Conservation (phyloP, 2,888 invertebrate genomes). For the Cerastis rubricosa region DNA sequence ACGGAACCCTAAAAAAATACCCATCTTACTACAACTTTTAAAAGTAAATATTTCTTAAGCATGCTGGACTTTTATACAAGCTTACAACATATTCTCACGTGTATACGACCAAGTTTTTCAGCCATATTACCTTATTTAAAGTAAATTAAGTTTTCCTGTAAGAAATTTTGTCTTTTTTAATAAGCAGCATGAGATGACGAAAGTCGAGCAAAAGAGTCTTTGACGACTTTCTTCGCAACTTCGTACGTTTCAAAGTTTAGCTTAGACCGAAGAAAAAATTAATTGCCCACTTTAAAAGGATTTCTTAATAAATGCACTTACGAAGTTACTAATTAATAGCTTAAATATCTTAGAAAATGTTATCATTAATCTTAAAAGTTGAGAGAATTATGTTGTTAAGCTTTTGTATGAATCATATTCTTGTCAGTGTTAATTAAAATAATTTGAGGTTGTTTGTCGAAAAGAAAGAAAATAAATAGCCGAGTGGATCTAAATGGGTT, state of each 20-base stretch:
- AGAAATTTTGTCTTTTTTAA: conserved; percentile 56
- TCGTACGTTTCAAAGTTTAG: conserved; percentile 67
- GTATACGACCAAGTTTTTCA: conserved; percentile 19
- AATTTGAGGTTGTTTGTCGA: not conserved
- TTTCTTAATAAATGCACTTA: conserved; percentile 50
- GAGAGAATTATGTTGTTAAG: conserved; percentile 5
- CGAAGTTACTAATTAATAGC: conserved; percentile 50
- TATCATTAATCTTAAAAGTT: conserved; percentile 24
- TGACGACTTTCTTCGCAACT: conserved; percentile 69
- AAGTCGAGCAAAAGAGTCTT: conserved; percentile 61
- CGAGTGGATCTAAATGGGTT: not conserved
- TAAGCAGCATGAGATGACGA: conserved; percentile 66
- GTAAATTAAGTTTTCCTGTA: conserved; percentile 47
- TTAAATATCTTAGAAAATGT: conserved; percentile 22
- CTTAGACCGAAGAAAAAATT: conserved; percentile 60
- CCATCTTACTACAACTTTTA: too few species aligned
- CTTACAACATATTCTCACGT: not conserved
- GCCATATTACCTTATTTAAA: conserved; percentile 35
- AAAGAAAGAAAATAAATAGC: not conserved
- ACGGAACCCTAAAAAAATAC: too few species aligned
- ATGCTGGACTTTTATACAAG: too few species aligned
- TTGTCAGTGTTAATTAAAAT: conserved; percentile 11
- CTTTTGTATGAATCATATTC: not conserved
- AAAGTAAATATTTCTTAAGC: not conserved
- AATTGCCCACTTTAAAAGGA: conserved; percentile 60